phyloP scores from a whole-genome alignment of 1,140 invertebrate genomes.

The Sycophaga agraensis region DNA sequence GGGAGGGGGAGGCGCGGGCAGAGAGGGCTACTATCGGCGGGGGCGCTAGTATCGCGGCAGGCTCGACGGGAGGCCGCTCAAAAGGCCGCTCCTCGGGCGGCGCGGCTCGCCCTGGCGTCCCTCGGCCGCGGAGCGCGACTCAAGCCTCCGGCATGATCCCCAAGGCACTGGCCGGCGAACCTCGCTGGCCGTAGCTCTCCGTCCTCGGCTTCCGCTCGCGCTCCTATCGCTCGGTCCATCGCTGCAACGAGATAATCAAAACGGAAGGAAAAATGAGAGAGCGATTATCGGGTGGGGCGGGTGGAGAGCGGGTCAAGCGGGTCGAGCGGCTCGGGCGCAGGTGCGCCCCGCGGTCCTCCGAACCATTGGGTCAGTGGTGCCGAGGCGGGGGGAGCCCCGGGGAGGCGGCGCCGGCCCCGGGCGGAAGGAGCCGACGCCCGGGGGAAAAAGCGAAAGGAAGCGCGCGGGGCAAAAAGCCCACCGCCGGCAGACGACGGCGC shows the following conservation, averaged over 20 bases:
- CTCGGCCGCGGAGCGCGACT: no score
- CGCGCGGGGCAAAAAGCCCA: background rate
- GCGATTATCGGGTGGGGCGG: constrained; percentile 15
- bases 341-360: no score
- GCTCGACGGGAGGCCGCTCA: no score
- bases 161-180: background rate
- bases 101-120: no score
- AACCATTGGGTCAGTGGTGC: no score
- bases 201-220: background rate
- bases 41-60: no score
- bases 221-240: constrained; percentile 41
- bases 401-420: background rate
- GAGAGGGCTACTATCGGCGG: no score
- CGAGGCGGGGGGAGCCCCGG: background rate
- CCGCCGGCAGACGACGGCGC: no score
- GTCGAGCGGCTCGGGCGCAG: no score
- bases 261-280: constrained; percentile 43
- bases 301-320: no score
- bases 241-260: constrained; percentile 45
- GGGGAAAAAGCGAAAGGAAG: background rate
- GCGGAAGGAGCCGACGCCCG: background rate
- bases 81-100: no score
- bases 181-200: background rate
- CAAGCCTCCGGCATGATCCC: background rate
- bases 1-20: no score